Percentiles rank a stretch among this genome's conserved stretches.
These are phyloP conservation scores for Orthosia cruda DNA, from an alignment of 2,888 invertebrate genomes.

Conservation along the genomic window DNA sequence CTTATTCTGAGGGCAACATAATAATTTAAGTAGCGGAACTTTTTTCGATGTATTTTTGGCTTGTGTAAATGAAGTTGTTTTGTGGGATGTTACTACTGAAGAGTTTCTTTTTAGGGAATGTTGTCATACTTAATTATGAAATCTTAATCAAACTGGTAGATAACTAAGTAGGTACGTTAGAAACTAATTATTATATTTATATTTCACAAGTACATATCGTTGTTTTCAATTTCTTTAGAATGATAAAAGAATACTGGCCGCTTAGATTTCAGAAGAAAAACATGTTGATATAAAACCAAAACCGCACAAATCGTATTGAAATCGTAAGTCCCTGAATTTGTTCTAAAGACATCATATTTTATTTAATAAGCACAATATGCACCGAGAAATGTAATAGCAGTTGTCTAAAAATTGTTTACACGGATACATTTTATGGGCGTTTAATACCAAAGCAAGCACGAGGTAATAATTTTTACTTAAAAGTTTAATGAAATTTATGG, in stretches of 20 bases:
- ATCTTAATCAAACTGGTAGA: too few relatives aligned
- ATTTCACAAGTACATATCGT: background rate
- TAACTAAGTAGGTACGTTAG: too few relatives aligned
- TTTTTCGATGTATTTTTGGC: conserved; percentile 33
- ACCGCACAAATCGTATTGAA: background rate
- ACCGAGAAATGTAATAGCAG: conserved; percentile 20
- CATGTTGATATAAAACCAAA: background rate
- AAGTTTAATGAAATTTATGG: conserved; percentile 75
- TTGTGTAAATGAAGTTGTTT: conserved; percentile 27
- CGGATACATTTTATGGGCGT: conserved; percentile 53
- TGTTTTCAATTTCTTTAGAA: too few relatives aligned
- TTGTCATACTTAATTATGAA: background rate
- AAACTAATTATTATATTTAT: background rate
- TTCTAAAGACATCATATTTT: background rate
- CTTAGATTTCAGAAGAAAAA: background rate
- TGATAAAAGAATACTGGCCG: background rate
- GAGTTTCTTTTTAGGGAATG: conserved; percentile 3
- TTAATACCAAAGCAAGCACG: conserved; percentile 57
- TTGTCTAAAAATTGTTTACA: conserved; percentile 33
- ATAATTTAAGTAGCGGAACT: conserved; percentile 62
- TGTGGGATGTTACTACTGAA: background rate
- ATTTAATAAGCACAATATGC: background rate
- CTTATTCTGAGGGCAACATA: conserved; percentile 63
- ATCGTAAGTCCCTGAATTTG: background rate
- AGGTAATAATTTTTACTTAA: conserved; percentile 74